Conservation (phyloP, 2,888 invertebrate genomes). For the Gortyna flavago region DNA sequence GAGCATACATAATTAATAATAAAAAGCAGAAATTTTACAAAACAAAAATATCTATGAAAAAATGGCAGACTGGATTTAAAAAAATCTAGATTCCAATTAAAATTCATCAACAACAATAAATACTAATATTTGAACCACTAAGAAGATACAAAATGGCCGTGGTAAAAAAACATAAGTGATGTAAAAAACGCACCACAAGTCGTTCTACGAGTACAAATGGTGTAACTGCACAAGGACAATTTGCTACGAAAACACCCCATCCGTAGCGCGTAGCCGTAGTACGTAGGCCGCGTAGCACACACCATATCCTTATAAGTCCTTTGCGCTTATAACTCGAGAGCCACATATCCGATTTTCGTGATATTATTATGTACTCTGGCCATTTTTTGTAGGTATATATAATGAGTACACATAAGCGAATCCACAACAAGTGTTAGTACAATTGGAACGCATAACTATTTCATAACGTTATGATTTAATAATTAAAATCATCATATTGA, state of each 20-base stretch:
- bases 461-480: background rate
- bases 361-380: background rate
- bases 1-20: background rate
- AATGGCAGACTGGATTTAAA: too few species aligned
- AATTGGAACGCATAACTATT: background rate
- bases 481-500: constrained; percentile 3
- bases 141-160: background rate
- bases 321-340: background rate
- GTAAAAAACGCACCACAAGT: too few species aligned
- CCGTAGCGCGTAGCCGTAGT: constrained; percentile 27
- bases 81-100: background rate
- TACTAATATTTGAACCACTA: background rate
- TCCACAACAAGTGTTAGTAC: background rate
- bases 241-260: constrained; percentile 32
- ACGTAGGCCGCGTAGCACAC: constrained; percentile 28
- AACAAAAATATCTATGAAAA: background rate
- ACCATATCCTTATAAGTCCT: background rate
- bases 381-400: background rate
- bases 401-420: background rate
- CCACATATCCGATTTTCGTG: background rate
- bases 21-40: background rate
- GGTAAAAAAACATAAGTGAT: background rate
- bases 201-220: too few species aligned
- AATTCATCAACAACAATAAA: background rate
- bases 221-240: constrained; percentile 1